phyloP scores from a whole-genome alignment of 2,113 vertebrate genomes.

The Lutjanus erythropterus region DNA sequence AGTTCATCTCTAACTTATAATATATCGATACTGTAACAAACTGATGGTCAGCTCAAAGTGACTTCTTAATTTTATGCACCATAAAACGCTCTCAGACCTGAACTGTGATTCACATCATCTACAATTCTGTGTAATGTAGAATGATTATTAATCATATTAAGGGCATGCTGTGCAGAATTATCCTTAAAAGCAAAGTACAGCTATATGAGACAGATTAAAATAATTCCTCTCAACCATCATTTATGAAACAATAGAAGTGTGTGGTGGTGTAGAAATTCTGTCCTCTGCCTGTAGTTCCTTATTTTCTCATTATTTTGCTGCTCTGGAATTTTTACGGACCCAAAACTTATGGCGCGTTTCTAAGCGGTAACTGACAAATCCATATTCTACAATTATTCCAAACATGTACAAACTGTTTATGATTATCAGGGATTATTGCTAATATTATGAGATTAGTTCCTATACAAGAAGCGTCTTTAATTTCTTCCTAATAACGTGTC shows the following conservation, averaged over 20 bases:
- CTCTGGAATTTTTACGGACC: too few species aligned
- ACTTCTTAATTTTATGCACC: conserved; percentile 9
- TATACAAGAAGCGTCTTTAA: background rate
- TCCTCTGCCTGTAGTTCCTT: too few species aligned
- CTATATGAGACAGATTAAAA: too few species aligned
- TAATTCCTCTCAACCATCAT: too few species aligned
- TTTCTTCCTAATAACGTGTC: background rate
- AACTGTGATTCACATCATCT: conserved; percentile 19
- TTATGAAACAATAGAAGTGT: too few species aligned
- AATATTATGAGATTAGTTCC: background rate
- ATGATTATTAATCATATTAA: background rate
- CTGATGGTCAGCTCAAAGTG: background rate
- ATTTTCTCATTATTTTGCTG: too few species aligned
- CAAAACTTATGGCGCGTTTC: too few species aligned
- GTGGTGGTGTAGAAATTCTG: too few species aligned
- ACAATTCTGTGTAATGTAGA: background rate
- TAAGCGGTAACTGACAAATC: too few species aligned
- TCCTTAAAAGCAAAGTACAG: too few species aligned
- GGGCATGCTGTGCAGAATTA: too few species aligned
- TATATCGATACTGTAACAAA: background rate
- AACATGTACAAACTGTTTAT: background rate
- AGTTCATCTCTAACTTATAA: background rate
- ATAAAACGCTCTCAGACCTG: background rate
- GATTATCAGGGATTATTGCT: background rate
- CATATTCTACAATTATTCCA: too few species aligned